These are phyloP conservation scores for Dicroscelio sp. DNA, from an alignment of 2,888 invertebrate species.

Conservation along the genomic window DNA sequence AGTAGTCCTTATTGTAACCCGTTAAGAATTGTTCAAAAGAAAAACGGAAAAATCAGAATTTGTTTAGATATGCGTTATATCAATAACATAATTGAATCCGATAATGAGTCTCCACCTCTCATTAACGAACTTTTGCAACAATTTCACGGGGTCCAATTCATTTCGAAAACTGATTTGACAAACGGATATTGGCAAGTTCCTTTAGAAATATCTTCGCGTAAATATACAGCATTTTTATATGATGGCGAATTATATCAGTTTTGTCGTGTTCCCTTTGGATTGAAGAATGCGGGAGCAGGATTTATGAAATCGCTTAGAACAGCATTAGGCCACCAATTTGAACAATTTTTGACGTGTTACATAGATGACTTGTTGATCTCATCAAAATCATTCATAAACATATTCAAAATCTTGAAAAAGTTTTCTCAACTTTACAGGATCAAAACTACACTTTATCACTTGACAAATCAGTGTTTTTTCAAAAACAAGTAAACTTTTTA, in stretches of 20 bases:
- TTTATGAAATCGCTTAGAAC: conserved; percentile 82
- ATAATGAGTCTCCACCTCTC: conserved; percentile 84
- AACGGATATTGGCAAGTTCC: conserved; percentile 84
- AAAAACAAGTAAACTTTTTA: conserved; percentile 74
- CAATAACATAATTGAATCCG: conserved; percentile 71
- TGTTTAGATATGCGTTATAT: conserved; percentile 87
- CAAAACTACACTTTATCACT: conserved; percentile 71
- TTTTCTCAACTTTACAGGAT: conserved; percentile 26
- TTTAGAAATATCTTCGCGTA: conserved; percentile 58
- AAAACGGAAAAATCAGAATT: conserved; percentile 76
- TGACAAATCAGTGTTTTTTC: conserved; percentile 84
- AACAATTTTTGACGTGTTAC: conserved; percentile 59
- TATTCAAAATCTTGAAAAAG: not conserved
- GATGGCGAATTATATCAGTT: conserved; percentile 82
- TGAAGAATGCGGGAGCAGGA: conserved; percentile 75
- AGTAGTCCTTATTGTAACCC: conserved; percentile 86
- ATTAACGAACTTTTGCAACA: conserved; percentile 77
- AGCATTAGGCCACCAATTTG: conserved; percentile 82
- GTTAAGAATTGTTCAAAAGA: conserved; percentile 85
- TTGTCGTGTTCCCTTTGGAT: conserved; percentile 83
- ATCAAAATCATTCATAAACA: conserved; percentile 9
- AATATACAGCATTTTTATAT: conserved; percentile 78
- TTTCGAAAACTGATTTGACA: conserved; percentile 80
- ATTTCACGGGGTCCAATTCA: conserved; percentile 77
- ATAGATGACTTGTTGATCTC: conserved; percentile 56